Evolutionary conservation across 2,888 invertebrate genomes (phyloP).

Genomic region (Drosophila mulleri): DNA sequence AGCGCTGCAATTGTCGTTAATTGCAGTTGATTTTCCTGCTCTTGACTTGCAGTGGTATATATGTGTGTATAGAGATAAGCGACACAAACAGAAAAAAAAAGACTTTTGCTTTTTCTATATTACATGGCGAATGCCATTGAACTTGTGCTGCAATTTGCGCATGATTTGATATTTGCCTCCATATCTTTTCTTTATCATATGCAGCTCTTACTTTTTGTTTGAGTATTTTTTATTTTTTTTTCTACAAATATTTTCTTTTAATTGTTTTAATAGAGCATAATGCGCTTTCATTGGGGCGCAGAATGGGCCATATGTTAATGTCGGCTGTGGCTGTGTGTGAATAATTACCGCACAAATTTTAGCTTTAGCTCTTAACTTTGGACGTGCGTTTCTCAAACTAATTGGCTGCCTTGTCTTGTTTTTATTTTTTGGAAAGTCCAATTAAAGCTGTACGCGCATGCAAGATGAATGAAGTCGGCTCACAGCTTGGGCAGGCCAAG

Average conservation of each 20-base stretch:
- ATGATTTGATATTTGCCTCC: slow-evolving; percentile 24
- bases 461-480: slow-evolving; percentile 36
- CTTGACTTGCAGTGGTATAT: slow-evolving; percentile 54
- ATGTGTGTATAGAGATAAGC: not conserved
- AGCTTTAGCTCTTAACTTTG: slow-evolving; percentile 37
- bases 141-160: slow-evolving; percentile 74
- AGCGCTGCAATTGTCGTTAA: slow-evolving; percentile 70
- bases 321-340: slow-evolving; percentile 32
- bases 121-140: slow-evolving; percentile 81
- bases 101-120: slow-evolving; percentile 73
- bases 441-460: slow-evolving; percentile 49
- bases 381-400: slow-evolving; percentile 46
- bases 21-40: slow-evolving; percentile 77
- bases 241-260: slow-evolving; percentile 21
- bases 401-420: slow-evolving; percentile 51
- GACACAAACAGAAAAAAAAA: slow-evolving; percentile 27
- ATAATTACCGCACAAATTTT: slow-evolving; percentile 48
- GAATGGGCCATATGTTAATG: slow-evolving; percentile 57
- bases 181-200: slow-evolving; percentile 26
- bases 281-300: slow-evolving; percentile 56
- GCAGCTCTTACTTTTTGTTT: slow-evolving; percentile 21
- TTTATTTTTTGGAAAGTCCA: slow-evolving; percentile 73
- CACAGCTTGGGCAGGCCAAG: slow-evolving; percentile 24
- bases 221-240: not conserved
- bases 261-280: slow-evolving; percentile 56